Evolutionary conservation across 2,888 invertebrate genomes (phyloP), one percentile per base, ranked within the genome.

Genomic region (Tiphia femorata): DNA sequence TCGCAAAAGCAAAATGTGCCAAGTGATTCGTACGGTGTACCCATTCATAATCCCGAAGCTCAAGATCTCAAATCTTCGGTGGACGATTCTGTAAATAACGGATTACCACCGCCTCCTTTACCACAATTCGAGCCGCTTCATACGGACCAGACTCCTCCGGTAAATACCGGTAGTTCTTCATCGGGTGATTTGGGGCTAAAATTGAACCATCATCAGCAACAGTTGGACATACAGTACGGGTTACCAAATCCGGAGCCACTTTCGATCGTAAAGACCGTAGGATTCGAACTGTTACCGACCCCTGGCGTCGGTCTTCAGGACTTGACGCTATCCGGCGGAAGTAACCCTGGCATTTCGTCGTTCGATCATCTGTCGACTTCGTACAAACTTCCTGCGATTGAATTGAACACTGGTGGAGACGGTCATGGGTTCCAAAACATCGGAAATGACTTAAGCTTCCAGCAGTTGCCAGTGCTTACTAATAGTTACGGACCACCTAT

Each of bases 11-110:
- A 72, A 2, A 78, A 78, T 46, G 65, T 77, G 10, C 84, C 78
- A 2, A 86, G 85, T 57, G 86, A 87, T 67, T 87, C 87, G 2
- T 88, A 88, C 65, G 86, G 86, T 7, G 85, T 84, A n/a, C 87
- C 88, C 1, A 73, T 83, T 25, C 72, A 73, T 38, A 79, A 73
- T 49, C 75, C 73, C 0, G 83, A 83, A 8, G 82, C 78, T 3
- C 81, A 83, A 12, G 62, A 77, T 38, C 49, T 83, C 10, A 77
- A 82, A 53, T 74, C 72, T 3, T 75, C 77, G 0, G 80, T 80
- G 33, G 75, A 70, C 10, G 65, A 76, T 12, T 66, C 73, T 17
- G 79, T 76, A 4, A 65, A 52, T 19, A 61, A 75, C 3, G 83
- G 82, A 5, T 54, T 83, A 17, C 83, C 81, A 7, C 83, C 83